Base-by-base conservation (phyloP, 1,140 invertebrate species). In the Lethrus apterus region DNA sequence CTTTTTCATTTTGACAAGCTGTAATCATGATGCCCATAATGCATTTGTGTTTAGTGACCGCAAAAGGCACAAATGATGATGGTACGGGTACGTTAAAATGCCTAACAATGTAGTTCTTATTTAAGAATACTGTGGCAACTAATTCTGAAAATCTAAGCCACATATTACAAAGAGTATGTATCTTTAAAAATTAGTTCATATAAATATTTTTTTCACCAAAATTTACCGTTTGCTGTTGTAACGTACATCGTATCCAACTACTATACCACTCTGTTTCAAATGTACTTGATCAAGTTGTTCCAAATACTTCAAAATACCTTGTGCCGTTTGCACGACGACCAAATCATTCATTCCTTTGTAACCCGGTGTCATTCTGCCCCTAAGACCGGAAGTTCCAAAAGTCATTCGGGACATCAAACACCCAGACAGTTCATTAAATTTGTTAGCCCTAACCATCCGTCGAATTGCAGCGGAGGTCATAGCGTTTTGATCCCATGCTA, bases 331-430 rank as follows among this genome's bases (percentile, higher is more conserved):
- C 32, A 98, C 78, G 26, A 98, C 83, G 0, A 96, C 93, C 18
- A 98, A 73, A 69, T 98, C 93, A 71, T 98, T 98, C 84, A 98
- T 92, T 43, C 83, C 82, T 55, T 76, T 78, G 60, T 85, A 96
- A 1, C 95, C 95, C 33, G 90, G 81, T 11, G 82, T 87, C 93
- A 98, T 98, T 41, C 72, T 69, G 0, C 86, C 88, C 44, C 95
- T 74, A 1, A n/a, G n/a, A n/a, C 94, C 90, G 2, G 91, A 89
- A 4, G 92, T 93, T 56, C 79, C 74, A 38, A 93, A 73, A 10
- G 75, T n/a, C n/a, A n/a, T n/a, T n/a, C n/a, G n/a, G n/a, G n/a
- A n/a, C n/a, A 65, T 26, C 23, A 26, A 5, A 26, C 23, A 5
- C n/a, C 23, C 23, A 26, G n/a, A 7, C n/a, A 26, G 5, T 26